Evolutionary conservation across 2,888 invertebrate species (phyloP).

Genomic region (Rhagonycha fulva): DNA sequence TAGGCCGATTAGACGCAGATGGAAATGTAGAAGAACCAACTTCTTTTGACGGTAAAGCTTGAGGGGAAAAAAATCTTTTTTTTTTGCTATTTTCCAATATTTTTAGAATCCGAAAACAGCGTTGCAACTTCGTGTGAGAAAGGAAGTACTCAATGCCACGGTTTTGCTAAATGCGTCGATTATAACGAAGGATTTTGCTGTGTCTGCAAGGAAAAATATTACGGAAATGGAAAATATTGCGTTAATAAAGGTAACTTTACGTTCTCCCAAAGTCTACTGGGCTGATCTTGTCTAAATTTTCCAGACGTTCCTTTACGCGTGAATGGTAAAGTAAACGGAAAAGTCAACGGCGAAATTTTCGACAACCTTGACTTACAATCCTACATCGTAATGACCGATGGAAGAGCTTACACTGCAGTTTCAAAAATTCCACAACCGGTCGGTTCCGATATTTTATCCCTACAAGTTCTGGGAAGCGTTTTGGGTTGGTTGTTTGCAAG

Average conservation of each 20-base stretch:
- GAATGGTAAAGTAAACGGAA: conserved; percentile 85
- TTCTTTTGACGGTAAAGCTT: conserved; percentile 40
- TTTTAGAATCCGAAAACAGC: background rate
- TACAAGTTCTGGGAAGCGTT: conserved; percentile 80
- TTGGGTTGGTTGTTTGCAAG: conserved; percentile 95
- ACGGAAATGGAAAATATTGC: conserved; percentile 92
- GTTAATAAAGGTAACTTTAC: conserved; percentile 67
- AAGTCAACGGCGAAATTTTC: conserved; percentile 76
- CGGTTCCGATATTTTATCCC: conserved; percentile 81
- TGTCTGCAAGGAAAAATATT: conserved; percentile 79
- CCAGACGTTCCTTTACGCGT: conserved; percentile 83
- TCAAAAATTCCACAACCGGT: conserved; percentile 76
- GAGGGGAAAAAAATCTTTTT: too few relatives aligned
- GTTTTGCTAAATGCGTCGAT: conserved; percentile 81
- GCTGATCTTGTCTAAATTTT: conserved; percentile 29
- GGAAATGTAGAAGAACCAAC: conserved; percentile 62
- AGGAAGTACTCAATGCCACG: conserved; percentile 77
- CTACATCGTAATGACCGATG: conserved; percentile 87
- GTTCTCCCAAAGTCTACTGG: background rate
- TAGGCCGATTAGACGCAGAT: conserved; percentile 70
- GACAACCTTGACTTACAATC: conserved; percentile 84
- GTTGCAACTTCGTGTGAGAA: conserved; percentile 55
- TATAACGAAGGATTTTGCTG: conserved; percentile 88
- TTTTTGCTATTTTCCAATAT: background rate
- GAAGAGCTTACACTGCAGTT: conserved; percentile 87